A percentile compares a stretch with the other conserved stretches of the same genome.
phyloP scores from a whole-genome alignment of 2,888 invertebrate species.

The Calameuta filiformis region DNA sequence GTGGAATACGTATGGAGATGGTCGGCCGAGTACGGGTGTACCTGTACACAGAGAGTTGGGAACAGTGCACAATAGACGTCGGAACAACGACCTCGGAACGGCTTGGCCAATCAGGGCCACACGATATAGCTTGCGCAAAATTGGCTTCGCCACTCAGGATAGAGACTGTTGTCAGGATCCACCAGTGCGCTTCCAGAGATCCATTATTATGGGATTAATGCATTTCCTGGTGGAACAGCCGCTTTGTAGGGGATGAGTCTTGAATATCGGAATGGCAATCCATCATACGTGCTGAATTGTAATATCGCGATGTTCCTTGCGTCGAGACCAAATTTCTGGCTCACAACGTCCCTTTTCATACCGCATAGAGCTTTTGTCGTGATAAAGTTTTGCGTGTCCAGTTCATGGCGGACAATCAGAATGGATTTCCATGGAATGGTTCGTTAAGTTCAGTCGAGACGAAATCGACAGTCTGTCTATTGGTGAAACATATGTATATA shows the following conservation, averaged over 20 bases:
- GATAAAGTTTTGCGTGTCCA: neutral
- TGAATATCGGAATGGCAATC: neutral
- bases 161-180: neutral
- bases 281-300: neutral
- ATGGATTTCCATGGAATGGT: conserved; percentile 1
- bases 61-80: conserved; percentile 37
- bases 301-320: neutral
- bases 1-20: neutral
- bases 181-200: neutral
- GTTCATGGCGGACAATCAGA: neutral
- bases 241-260: neutral
- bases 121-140: neutral
- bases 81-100: conserved; percentile 40
- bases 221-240: neutral
- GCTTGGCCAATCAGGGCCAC: conserved; percentile 10
- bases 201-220: neutral
- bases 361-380: neutral
- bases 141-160: conserved; percentile 4
- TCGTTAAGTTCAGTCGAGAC: neutral
- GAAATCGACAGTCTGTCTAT: neutral
- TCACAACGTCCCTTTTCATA: neutral
- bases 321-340: neutral
- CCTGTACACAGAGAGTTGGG: neutral
- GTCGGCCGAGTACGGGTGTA: neutral
- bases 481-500: neutral